Evolutionary conservation across 2,888 invertebrate species (phyloP).

Genomic region (Digitonthophagus gazella): DNA sequence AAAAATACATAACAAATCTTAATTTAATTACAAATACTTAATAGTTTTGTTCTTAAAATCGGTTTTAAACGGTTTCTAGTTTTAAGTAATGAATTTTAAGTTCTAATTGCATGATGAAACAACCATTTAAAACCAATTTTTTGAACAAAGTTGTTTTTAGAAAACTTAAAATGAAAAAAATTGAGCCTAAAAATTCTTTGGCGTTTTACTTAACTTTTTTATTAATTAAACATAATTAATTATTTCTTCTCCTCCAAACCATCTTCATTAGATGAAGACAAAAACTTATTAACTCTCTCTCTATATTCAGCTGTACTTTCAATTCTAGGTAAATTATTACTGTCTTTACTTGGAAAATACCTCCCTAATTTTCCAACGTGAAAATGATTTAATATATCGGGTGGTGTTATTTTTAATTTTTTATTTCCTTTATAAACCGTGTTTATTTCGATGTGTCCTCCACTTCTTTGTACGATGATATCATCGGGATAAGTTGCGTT

Average conservation of each 20-base stretch:
- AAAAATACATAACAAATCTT: no score
- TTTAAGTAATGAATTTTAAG: no score
- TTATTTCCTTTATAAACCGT: constrained; percentile 59
- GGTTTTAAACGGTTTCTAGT: no score
- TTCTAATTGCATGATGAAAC: no score
- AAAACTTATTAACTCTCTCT: constrained; percentile 51
- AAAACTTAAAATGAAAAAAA: not conserved
- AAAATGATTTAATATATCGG: constrained; percentile 57
- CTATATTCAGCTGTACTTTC: constrained; percentile 52
- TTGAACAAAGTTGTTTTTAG: not conserved
- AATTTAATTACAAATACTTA: no score
- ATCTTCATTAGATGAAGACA: constrained; percentile 32
- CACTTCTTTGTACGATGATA: constrained; percentile 46
- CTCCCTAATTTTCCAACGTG: constrained; percentile 56
- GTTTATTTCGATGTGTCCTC: constrained; percentile 56
- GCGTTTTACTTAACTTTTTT: not conserved
- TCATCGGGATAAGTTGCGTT: constrained; percentile 60
- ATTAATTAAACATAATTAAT: not conserved
- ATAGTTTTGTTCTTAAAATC: no score
- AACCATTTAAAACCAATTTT: no score
- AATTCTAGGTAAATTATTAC: constrained; percentile 44
- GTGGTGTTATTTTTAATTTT: constrained; percentile 53
- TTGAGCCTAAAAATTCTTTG: not conserved
- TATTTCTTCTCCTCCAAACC: not conserved
- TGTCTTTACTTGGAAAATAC: constrained; percentile 50